Conservation (phyloP, 2,888 invertebrate genomes). For the Lysandra bellargus region DNA sequence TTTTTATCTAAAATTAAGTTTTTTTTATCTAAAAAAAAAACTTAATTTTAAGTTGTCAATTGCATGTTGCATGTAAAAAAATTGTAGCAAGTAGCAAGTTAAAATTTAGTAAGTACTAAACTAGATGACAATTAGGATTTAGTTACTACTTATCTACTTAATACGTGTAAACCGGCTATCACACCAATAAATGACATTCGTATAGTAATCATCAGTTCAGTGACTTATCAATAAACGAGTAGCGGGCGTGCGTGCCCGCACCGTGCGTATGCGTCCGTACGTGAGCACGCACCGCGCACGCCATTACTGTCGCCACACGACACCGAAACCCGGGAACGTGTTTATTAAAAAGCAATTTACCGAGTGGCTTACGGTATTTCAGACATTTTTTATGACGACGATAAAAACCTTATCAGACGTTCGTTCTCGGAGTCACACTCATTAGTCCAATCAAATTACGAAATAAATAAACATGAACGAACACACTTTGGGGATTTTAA, state of each 20-base stretch:
- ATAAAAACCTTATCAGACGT: conserved; percentile 16
- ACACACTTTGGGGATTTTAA: no score
- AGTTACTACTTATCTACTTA: no score
- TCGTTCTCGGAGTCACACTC: background rate
- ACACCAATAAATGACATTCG: conserved; percentile 1
- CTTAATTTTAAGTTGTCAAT: no score
- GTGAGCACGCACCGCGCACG: conserved; percentile 12
- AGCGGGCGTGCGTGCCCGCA: conserved; percentile 14
- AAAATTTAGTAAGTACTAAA: no score
- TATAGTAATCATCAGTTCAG: background rate
- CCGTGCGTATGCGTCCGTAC: background rate
- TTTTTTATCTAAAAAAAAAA: no score
- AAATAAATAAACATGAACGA: background rate
- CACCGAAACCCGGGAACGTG: conserved; percentile 16
- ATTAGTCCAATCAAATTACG: background rate
- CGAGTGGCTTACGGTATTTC: conserved; percentile 14
- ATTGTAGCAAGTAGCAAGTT: no score
- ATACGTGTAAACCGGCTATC: no score
- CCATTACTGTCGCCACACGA: background rate
- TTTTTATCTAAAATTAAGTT: no score
- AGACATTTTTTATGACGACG: conserved; percentile 10
- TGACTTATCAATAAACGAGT: conserved; percentile 14
- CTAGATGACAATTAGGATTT: no score
- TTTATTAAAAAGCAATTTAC: conserved; percentile 16
- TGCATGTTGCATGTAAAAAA: no score